Evolutionary conservation across 2,113 vertebrate species (phyloP), one percentile per base, ranked within the genome.

Genomic region (Pipra filicauda): DNA sequence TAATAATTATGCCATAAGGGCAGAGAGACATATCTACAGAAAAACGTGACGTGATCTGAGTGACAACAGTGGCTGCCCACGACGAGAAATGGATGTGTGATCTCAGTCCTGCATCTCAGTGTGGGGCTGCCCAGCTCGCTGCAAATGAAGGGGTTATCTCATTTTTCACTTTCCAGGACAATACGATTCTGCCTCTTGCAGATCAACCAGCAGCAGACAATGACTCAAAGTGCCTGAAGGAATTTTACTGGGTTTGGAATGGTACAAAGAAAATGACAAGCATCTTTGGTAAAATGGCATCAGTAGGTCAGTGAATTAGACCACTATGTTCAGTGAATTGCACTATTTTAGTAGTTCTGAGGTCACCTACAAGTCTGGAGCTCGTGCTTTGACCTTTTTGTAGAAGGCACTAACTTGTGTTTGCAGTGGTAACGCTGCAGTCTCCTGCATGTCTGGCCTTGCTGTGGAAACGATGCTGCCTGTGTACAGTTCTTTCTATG

Each of bases 301-400:
- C 85, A 85, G 31, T 90, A 71, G 67, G 89, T 86, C 44, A 28
- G 58, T 91, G 89, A 95, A 93, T 84, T 85, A 33, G 12, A 39
- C 69, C 86, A 72, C 81, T 89, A n/a, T 85, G 41, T 85, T 76
- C 74, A 49, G 52, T 91, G 89, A 95, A 87, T 89, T 76, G 33
- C 37, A 37, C 73, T 95, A 83, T 93, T 95, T 91, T 91, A 69
- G 81, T 81, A 43, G 52, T 33, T 84, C 83, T 97, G 93, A 89
- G 95, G 77, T 97, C 77, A 89, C 90, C 89, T 96, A 88, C 79
- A 52, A 91, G 65, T 75, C 71, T 88, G 73, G 73, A 89, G 57
- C 55, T 86, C 41, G 76, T 83, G 88, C 70, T 92, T 70, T 96
- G 94, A 93, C 93, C 89, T 97, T 96, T 94, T 20, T 67, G 74